Percentiles rank a stretch among this genome's conserved stretches.
phyloP scores from a whole-genome alignment of 2,888 invertebrate genomes.

The Entomobrya proxima region DNA sequence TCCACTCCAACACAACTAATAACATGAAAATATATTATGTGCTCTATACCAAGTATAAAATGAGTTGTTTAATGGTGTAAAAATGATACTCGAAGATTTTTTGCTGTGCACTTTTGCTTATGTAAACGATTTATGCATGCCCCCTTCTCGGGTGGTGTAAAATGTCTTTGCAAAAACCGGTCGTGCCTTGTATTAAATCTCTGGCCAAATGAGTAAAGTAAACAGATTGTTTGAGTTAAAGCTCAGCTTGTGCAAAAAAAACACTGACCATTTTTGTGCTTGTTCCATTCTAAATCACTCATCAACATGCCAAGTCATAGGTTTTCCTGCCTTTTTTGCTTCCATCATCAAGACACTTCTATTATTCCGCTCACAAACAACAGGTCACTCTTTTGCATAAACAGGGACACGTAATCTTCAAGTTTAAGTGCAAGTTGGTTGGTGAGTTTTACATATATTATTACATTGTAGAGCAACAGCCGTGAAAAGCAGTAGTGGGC shows the following conservation, averaged over 20 bases:
- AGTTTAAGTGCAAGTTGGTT: not conserved
- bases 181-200: conserved; percentile 15
- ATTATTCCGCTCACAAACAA: conserved; percentile 27
- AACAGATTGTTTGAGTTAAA: conserved; percentile 7
- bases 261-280: conserved; percentile 38
- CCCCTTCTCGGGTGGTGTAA: conserved; percentile 5
- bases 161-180: conserved; percentile 38
- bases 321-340: conserved; percentile 27
- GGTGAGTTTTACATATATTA: not conserved
- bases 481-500: not conserved
- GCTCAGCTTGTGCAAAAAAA: conserved; percentile 2
- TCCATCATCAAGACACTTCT: conserved; percentile 21
- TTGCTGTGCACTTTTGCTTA: not conserved
- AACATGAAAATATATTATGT: no score
- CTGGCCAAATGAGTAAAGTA: conserved; percentile 34
- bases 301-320: conserved; percentile 41
- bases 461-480: not conserved
- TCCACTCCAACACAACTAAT: not conserved
- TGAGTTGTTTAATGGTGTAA: not conserved
- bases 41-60: not conserved
- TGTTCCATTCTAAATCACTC: conserved; percentile 25
- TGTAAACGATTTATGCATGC: conserved; percentile 20
- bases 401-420: conserved; percentile 28
- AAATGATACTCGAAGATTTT: no score
- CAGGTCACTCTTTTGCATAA: conserved; percentile 28